Percentiles rank a stretch among this genome's conserved stretches.
Evolutionary conservation across 2,113 vertebrate genomes (phyloP).

Genomic region (Hypomesus transpacificus): DNA sequence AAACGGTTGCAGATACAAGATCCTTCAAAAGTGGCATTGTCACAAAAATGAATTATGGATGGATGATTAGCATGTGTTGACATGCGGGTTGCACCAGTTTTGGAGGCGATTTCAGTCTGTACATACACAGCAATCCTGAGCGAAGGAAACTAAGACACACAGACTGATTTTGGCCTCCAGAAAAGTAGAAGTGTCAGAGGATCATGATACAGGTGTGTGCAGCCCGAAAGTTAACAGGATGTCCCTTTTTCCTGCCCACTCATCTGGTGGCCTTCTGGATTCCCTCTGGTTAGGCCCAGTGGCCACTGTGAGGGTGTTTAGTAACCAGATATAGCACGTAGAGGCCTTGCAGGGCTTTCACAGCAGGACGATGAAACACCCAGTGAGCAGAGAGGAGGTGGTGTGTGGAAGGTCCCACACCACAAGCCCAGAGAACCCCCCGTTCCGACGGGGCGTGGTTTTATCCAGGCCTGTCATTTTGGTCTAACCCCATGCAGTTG

Average conservation of each 20-base stretch:
- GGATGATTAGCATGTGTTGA: too few relatives aligned
- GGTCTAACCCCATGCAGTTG: conserved; percentile 33
- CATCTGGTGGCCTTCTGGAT: conserved; percentile 37
- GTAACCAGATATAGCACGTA: conserved; percentile 39
- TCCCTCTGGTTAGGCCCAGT: conserved; percentile 31
- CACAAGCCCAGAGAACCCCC: conserved; percentile 32
- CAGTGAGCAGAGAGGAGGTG: conserved; percentile 10
- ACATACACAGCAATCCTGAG: too few relatives aligned
- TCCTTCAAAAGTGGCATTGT: too few relatives aligned
- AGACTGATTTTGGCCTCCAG: not conserved
- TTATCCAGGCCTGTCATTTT: conserved; percentile 52
- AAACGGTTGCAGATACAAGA: too few relatives aligned
- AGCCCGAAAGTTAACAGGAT: not conserved
- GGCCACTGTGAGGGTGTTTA: conserved; percentile 41
- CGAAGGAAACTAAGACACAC: not conserved
- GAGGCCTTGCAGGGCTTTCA: conserved; percentile 18
- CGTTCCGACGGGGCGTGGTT: conserved; percentile 39
- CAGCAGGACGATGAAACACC: conserved; percentile 3
- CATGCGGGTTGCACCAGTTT: too few relatives aligned
- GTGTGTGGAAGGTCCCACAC: conserved; percentile 8
- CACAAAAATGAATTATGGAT: too few relatives aligned
- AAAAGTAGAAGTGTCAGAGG: not conserved
- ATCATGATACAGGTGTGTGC: not conserved
- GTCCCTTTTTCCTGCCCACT: conserved; percentile 22
- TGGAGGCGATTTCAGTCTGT: too few relatives aligned